Evolutionary conservation across 2,113 vertebrate genomes (phyloP), one percentile per base, ranked within the genome.

Genomic region (Cettia cetti): DNA sequence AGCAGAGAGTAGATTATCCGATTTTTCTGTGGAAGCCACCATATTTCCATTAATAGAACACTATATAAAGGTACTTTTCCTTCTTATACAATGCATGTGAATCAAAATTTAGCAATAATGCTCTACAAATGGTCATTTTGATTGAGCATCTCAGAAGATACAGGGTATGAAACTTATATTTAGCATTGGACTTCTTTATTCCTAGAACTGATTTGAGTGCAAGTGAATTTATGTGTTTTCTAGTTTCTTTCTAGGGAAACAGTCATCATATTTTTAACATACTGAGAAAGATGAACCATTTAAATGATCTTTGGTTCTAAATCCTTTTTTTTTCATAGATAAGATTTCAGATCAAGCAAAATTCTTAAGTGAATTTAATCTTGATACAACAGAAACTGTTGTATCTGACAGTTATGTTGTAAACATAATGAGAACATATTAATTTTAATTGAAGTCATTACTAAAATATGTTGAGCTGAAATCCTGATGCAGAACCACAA

Each of bases 381-480:
- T 68, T 54, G 20, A 19, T 84, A 77, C 68, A 49, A 10, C 47
- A 57, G 47, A 80, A 92, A 93, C 22, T 63, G 28, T 83, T 68
- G n/a, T n/a, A n/a, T 83, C n/a, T 59, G 63, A 42, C 33, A 52
- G 7, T 54, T 95, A 52, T 82, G 19, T 78, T 94, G 42, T 83
- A 77, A 90, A 52, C 28, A 86, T 95, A 96, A 93, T 90, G 83
- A 94, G 35, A 39, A 42, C 30, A 65, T 40, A 75, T 37, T 82
- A 61, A 76, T 63, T 94, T 92, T 95, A 97, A 94, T 47, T 95
- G 66, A 97, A 88, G 63, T 74, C n/a, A 90, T 84, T 47, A 63
- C 45, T 84, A 64, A 81, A 52, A 92, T 69, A 17, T 54, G 74
- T 90, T 89, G 61, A 96, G 33, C 35, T 45, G 33, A 76, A 82